Conservation (phyloP, 2,113 vertebrate species). For the Todiramphus saurophagus region DNA sequence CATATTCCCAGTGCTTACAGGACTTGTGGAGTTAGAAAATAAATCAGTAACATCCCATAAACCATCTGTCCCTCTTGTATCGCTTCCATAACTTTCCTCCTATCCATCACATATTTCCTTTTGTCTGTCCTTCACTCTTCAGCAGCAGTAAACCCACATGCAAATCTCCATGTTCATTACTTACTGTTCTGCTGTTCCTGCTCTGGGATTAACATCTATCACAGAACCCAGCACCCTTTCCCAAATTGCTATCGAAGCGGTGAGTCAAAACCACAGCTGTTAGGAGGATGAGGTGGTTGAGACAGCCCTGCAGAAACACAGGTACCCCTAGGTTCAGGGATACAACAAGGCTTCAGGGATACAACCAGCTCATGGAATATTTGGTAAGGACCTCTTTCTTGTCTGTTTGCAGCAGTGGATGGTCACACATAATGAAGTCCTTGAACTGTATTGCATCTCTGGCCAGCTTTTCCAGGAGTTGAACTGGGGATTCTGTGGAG, state of each 20-base stretch:
- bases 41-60: neutral
- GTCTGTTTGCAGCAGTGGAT: neutral
- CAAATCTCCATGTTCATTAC: neutral
- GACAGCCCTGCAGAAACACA: neutral
- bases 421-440: neutral
- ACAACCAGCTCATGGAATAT: neutral
- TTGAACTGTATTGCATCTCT: neutral
- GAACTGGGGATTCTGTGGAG: neutral
- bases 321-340: neutral
- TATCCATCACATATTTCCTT: neutral
- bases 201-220: neutral
- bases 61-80: neutral
- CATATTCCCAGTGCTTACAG: neutral
- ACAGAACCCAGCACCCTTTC: neutral
- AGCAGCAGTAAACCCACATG: neutral
- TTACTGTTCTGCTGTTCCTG: neutral
- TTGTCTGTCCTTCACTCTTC: neutral
- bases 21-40: neutral
- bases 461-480: neutral
- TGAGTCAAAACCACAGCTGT: rapidly evolving
- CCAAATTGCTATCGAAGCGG: neutral
- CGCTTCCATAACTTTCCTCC: neutral
- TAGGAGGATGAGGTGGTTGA: neutral
- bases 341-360: neutral
- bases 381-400: neutral